phyloP scores from a whole-genome alignment of 2,888 invertebrate species.

The Dione juno region DNA sequence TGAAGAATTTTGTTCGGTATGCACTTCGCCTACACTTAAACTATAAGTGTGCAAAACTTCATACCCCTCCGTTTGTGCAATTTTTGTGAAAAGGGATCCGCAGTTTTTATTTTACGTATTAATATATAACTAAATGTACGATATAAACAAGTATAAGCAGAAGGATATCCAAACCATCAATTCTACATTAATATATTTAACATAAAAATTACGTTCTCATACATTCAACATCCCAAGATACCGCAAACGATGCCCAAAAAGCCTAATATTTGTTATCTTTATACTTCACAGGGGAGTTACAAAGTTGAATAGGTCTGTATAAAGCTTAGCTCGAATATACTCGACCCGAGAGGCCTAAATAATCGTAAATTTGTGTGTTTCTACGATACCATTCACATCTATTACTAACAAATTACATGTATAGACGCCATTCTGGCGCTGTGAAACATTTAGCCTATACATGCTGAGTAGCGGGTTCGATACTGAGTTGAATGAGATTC shows the following conservation, averaged over 20 bases:
- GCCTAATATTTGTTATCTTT: constrained; percentile 28
- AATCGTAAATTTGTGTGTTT: not conserved
- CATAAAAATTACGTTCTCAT: not conserved
- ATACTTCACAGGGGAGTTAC: constrained; percentile 23
- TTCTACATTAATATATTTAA: not conserved
- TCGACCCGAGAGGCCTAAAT: constrained; percentile 22
- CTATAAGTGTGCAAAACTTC: too few relatives aligned
- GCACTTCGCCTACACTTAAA: too few relatives aligned
- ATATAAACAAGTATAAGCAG: not conserved
- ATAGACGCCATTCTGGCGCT: too few relatives aligned
- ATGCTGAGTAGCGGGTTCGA: not conserved
- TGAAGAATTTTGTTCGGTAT: too few relatives aligned
- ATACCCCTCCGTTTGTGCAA: too few relatives aligned
- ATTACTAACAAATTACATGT: not conserved
- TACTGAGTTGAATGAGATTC: not conserved
- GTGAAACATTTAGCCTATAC: too few relatives aligned
- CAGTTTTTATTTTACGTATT: too few relatives aligned
- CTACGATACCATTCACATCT: not conserved
- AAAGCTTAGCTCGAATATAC: not conserved
- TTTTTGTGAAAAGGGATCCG: too few relatives aligned
- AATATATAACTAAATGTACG: too few relatives aligned
- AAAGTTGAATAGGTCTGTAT: constrained; percentile 20
- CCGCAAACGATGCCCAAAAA: not conserved
- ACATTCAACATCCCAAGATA: constrained; percentile 2
- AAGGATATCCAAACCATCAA: too few relatives aligned